Percentiles rank a stretch among this genome's conserved stretches.
Evolutionary conservation across 2,797 vertebrate genomes (phyloP).

Genomic region (Oceanodroma leucorhoa): DNA sequence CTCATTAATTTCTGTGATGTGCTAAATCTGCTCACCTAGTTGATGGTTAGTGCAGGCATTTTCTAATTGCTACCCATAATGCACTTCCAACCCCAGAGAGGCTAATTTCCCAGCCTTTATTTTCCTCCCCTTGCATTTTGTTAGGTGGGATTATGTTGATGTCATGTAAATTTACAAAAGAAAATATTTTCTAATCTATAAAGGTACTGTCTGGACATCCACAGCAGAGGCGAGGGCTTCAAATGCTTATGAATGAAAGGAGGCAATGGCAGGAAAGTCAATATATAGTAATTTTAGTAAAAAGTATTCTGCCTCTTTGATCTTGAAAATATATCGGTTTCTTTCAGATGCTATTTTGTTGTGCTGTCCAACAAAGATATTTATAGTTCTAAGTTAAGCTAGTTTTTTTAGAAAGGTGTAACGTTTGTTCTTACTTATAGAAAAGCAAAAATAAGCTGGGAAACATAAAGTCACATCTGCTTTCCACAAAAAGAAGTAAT

Average conservation of each 20-base stretch:
- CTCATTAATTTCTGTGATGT: constrained; percentile 46
- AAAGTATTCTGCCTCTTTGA: background rate
- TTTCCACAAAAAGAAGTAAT: background rate
- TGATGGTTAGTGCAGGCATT: background rate
- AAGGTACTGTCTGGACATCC: background rate
- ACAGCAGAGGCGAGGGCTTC: background rate
- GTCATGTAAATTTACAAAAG: constrained; percentile 27
- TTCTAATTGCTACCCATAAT: constrained; percentile 68
- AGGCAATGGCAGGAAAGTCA: background rate
- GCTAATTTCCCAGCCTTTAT: constrained; percentile 1
- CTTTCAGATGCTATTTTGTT: background rate
- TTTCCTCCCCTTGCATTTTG: background rate
- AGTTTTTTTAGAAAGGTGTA: background rate
- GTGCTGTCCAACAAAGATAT: background rate
- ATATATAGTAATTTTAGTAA: background rate
- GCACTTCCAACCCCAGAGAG: constrained; percentile 35
- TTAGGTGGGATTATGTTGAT: constrained; percentile 33
- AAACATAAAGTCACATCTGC: background rate
- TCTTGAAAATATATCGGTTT: background rate
- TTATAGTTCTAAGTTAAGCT: background rate
- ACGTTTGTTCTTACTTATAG: background rate
- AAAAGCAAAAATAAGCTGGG: background rate
- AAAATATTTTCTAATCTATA: constrained; percentile 7
- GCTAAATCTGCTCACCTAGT: constrained; percentile 26
- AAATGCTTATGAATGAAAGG: background rate